A percentile compares a stretch with the other conserved stretches of the same genome.
Conservation (phyloP, 1,140 invertebrate genomes). For the Drosophila elegans region DNA sequence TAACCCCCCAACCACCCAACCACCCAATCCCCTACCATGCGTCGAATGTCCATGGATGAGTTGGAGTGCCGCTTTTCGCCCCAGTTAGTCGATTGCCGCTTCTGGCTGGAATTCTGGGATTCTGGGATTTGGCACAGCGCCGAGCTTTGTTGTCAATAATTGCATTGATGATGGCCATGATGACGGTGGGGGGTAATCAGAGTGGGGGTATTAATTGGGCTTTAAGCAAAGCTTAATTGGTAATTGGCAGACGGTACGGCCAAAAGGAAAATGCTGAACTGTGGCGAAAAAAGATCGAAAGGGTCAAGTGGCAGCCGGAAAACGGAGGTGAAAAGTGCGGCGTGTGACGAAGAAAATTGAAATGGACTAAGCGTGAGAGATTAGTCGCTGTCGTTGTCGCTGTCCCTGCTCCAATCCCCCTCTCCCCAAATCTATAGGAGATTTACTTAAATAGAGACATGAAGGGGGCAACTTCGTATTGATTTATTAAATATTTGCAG, state of each 20-base stretch:
- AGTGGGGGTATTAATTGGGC: conserved; percentile 65
- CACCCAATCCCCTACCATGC: too few relatives aligned
- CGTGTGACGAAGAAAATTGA: conserved; percentile 18
- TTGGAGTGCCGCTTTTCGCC: conserved; percentile 31
- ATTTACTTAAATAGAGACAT: too few relatives aligned
- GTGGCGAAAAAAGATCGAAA: conserved; percentile 23
- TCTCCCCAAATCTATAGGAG: too few relatives aligned
- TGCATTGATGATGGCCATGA: conserved; percentile 70
- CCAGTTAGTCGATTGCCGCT: conserved; percentile 51
- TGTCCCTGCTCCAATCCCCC: too few relatives aligned
- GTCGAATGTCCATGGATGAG: conserved; percentile 16
- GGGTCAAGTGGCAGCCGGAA: conserved; percentile 17
- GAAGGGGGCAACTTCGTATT: too few relatives aligned
- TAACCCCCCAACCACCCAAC: too few relatives aligned
- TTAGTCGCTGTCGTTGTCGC: background rate
- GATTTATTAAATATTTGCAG: background rate
- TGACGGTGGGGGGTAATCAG: conserved; percentile 29
- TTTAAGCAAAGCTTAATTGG: conserved; percentile 79
- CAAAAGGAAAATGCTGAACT: conserved; percentile 11
- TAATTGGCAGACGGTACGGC: conserved; percentile 51
- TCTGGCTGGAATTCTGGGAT: conserved; percentile 27
- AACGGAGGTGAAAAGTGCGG: conserved; percentile 1
- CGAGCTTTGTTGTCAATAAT: conserved; percentile 80
- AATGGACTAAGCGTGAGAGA: conserved; percentile 8
- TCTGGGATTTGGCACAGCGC: conserved; percentile 58